Conservation (phyloP, 2,888 invertebrate genomes). For the Catocala fraxini region DNA sequence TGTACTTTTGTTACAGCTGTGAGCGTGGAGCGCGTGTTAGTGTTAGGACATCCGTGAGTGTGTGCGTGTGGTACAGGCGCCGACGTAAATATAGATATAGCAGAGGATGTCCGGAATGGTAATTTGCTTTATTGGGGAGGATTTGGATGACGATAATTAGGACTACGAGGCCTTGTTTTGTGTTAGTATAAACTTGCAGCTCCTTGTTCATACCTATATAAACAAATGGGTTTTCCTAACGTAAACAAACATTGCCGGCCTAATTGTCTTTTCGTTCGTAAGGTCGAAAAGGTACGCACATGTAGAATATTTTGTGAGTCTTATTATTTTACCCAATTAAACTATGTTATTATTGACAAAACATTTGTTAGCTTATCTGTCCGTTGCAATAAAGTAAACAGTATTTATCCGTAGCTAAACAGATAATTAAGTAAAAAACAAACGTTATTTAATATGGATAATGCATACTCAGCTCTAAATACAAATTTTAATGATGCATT, state of each 20-base stretch:
- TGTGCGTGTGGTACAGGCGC: constrained; percentile 52
- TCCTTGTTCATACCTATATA: constrained; percentile 30
- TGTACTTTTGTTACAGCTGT: constrained; percentile 55
- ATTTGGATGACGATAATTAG: constrained; percentile 56
- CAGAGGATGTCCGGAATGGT: constrained; percentile 56
- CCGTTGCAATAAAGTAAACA: no score
- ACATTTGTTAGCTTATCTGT: no score
- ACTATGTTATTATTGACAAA: no score
- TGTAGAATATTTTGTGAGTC: background rate
- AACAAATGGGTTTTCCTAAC: constrained; percentile 30
- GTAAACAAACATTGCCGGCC: constrained; percentile 20
- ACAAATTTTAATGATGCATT: no score
- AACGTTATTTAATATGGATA: no score
- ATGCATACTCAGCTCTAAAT: no score
- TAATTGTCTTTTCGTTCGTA: constrained; percentile 10
- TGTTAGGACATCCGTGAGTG: constrained; percentile 30
- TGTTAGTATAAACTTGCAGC: constrained; percentile 43
- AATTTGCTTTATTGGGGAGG: constrained; percentile 61
- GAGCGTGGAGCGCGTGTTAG: constrained; percentile 43
- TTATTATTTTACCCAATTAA: no score
- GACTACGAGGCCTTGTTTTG: constrained; percentile 47
- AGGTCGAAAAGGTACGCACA: constrained; percentile 27
- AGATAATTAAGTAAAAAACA: no score
- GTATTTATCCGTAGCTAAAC: no score
- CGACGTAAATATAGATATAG: constrained; percentile 46